Evolutionary conservation across 1,140 invertebrate genomes (phyloP).

Genomic region (Ips nitidus): DNA sequence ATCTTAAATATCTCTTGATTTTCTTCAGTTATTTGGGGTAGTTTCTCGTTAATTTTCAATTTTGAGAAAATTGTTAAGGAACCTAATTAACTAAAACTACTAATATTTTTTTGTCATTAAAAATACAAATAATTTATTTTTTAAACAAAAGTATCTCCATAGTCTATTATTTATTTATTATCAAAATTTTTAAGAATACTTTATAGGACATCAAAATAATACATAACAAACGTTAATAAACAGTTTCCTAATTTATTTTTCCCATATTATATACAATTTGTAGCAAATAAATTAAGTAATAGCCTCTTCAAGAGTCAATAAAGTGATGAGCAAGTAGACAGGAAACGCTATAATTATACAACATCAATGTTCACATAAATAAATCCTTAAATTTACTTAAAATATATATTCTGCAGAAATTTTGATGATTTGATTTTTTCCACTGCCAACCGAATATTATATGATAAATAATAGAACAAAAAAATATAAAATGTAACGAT

Average conservation of each 20-base stretch:
- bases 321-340: constrained; percentile 17
- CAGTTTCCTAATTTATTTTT: constrained; percentile 6
- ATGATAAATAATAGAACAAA: too few species aligned
- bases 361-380: not conserved
- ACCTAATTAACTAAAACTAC: too few species aligned
- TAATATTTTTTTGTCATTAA: too few species aligned
- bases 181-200: too few species aligned
- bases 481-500: constrained; percentile 4
- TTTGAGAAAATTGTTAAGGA: too few species aligned
- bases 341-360: constrained; percentile 9
- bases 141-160: not conserved
- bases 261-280: constrained; percentile 6
- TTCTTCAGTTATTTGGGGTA: too few species aligned
- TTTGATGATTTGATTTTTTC: not conserved
- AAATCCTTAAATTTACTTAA: not conserved
- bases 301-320: constrained; percentile 2
- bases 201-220: constrained; percentile 1
- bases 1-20: too few species aligned
- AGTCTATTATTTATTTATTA: not conserved
- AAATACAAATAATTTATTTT: too few species aligned
- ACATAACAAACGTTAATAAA: constrained; percentile 1
- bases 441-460: too few species aligned
- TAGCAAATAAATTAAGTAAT: constrained; percentile 6
- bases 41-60: too few species aligned
- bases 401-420: not conserved